Conservation (phyloP, 2,888 invertebrate genomes). For the Ochropacha duplaris region DNA sequence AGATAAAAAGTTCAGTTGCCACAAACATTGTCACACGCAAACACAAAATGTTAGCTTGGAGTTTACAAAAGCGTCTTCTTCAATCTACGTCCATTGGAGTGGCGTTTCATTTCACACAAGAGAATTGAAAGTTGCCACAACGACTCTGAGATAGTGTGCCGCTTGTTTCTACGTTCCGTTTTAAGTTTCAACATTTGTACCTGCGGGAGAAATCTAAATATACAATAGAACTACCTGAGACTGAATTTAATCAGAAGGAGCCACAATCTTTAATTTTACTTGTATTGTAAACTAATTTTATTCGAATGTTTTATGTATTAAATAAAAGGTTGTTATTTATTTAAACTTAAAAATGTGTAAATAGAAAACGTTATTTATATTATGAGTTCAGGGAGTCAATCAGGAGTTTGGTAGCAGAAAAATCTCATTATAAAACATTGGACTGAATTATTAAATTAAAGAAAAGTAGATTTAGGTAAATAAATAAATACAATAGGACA, state of each 20-base stretch:
- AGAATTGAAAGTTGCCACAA: slow-evolving; percentile 20
- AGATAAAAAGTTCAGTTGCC: background rate
- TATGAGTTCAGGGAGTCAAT: too few species aligned
- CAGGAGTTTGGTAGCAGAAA: too few species aligned
- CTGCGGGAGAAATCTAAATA: background rate
- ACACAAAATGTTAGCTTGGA: slow-evolving; percentile 3
- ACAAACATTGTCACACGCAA: slow-evolving; percentile 17
- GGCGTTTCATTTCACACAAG: slow-evolving; percentile 21
- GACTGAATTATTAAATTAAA: too few species aligned
- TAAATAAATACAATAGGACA: too few species aligned
- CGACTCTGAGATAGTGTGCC: slow-evolving; percentile 23
- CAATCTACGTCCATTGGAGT: slow-evolving; percentile 15
- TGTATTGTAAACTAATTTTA: background rate
- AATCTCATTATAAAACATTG: too few species aligned
- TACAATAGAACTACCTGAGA: background rate
- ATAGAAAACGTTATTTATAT: too few species aligned
- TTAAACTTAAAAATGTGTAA: too few species aligned
- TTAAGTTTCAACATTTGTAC: slow-evolving; percentile 23
- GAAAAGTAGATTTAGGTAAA: too few species aligned
- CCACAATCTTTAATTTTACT: background rate
- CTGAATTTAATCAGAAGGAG: background rate
- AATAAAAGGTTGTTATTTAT: too few species aligned
- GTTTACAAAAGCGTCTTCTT: slow-evolving; percentile 8
- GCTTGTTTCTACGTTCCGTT: slow-evolving; percentile 21
- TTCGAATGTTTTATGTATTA: background rate